Percentiles rank a stretch among this genome's conserved stretches.
phyloP scores from a whole-genome alignment of 2,797 vertebrate genomes.

The Peromyscus attwateri region DNA sequence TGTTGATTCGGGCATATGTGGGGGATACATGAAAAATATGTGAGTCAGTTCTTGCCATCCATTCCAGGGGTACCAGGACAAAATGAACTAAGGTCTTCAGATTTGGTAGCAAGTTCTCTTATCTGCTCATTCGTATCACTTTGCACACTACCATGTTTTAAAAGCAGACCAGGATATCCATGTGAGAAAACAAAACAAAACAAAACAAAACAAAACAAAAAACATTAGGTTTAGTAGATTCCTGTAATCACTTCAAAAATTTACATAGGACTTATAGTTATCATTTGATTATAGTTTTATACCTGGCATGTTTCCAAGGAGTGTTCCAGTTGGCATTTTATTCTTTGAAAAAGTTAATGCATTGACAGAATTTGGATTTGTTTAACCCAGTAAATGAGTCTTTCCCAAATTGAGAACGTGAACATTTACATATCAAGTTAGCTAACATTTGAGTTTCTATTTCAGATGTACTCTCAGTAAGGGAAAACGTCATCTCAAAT shows the following conservation, averaged over 20 bases:
- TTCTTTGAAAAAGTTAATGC: constrained; percentile 54
- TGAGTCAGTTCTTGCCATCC: not conserved
- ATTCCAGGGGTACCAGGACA: not conserved
- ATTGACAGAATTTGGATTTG: not conserved
- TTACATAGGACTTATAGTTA: not conserved
- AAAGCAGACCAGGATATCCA: not conserved
- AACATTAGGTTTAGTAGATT: not conserved
- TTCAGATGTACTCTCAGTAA: constrained; percentile 30
- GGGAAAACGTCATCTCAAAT: constrained; percentile 6
- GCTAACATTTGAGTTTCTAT: constrained; percentile 62
- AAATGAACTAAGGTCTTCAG: not conserved
- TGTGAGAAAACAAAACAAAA: not conserved
- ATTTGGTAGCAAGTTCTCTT: not conserved
- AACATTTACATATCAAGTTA: constrained; percentile 58
- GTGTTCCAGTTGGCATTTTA: not conserved
- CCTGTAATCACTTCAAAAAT: not conserved
- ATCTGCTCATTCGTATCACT: not conserved
- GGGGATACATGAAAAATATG: not conserved
- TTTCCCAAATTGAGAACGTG: constrained; percentile 35
- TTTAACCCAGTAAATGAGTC: constrained; percentile 35
- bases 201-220: not conserved
- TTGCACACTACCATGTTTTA: not conserved
- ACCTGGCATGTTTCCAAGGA: not conserved
- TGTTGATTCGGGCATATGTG: not conserved
- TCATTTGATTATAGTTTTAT: constrained; percentile 15